Evolutionary conservation across 92 coral and sea anemone genomes (phyloP), one percentile per base, ranked within the genome.

Genomic region (Palythoa grandiflora): DNA sequence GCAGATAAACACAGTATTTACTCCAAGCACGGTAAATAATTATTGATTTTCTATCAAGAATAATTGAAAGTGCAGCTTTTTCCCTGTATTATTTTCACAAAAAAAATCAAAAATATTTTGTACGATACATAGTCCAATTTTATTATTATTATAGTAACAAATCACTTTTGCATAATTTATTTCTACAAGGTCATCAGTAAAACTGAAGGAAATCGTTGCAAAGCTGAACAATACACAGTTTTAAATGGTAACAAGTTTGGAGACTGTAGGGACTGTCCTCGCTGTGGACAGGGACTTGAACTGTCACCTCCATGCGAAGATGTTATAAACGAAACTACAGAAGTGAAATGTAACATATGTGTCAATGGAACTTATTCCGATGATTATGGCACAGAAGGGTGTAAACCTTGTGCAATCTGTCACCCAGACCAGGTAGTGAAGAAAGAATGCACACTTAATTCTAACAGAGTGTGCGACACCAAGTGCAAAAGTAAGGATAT

Each of bases 321-420:
- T 5, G 80, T 68, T 7, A 54, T 94, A 38, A 71, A 87, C 51
- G 38, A 14, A 60, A 71, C n/a, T 10, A 68, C 51, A 12, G 71
- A 57, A 11, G 54, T 72, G 13, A 68, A 38, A 40, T 94, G 98
- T 78, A 7, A 65, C 15, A 9, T 53, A 63, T 94, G 98, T 70
- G 11, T 70, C 10, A 16, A 36, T 70, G 98, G 96, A 7, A 91
- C 90, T 0, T 93, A 76, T 66, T 93, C 96, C n/a, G 70, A 74
- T 10, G 71, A 75, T 12, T 36, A n/a, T 3, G 94, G 84, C 12
- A 88, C 78, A 21, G 73, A 81, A 12, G 37, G 84, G 12, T 94
- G 98, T 71, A 77, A 80, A 39, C 73, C 83, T 1, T 95, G 98
- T 51, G 38, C 91, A 50, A 52, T 5, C 19, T 95, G 98, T 74